Conservation (phyloP, 2,797 vertebrate species). For the Gouania willdenowi region DNA sequence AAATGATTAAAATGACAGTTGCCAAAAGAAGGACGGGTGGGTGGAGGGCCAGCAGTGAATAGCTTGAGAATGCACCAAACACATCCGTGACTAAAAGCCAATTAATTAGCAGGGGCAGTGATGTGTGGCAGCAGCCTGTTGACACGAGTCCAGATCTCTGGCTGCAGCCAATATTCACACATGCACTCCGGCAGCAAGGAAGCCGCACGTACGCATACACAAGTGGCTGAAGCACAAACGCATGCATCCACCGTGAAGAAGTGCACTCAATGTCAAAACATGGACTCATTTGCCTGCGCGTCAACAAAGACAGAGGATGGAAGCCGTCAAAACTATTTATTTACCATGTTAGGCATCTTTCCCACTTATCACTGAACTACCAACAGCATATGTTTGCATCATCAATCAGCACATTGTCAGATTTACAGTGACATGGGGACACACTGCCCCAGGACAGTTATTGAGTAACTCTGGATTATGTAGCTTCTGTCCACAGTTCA, state of each 20-base stretch:
- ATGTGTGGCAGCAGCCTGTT: constrained; percentile 79
- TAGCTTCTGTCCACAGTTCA: constrained; percentile 44
- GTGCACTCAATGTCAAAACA: constrained; percentile 36
- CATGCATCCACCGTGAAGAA: constrained; percentile 21
- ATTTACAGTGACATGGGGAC: constrained; percentile 24
- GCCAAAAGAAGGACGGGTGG: constrained; percentile 43
- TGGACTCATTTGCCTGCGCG: constrained; percentile 4
- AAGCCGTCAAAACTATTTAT: constrained; percentile 5
- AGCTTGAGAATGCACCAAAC: constrained; percentile 73
- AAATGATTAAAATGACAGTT: constrained; percentile 57
- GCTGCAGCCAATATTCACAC: constrained; percentile 63
- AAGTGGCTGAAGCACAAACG: constrained; percentile 22
- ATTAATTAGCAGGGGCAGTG: constrained; percentile 79
- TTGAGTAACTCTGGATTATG: constrained; percentile 39
- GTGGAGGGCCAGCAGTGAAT: constrained; percentile 31
- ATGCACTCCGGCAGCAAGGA: constrained; percentile 27
- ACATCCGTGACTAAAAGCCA: constrained; percentile 77
- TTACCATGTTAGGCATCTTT: constrained; percentile 1
- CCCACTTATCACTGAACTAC: neutral
- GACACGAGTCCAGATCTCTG: constrained; percentile 76
- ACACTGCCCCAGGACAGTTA: constrained; percentile 33
- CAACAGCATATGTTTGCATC: constrained; percentile 25
- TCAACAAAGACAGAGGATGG: neutral
- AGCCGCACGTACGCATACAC: constrained; percentile 13
- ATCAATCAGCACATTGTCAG: constrained; percentile 33